These are phyloP conservation scores for Heliconius hewitsoni DNA, from an alignment of 1,140 invertebrate genomes.

Conservation along the genomic window DNA sequence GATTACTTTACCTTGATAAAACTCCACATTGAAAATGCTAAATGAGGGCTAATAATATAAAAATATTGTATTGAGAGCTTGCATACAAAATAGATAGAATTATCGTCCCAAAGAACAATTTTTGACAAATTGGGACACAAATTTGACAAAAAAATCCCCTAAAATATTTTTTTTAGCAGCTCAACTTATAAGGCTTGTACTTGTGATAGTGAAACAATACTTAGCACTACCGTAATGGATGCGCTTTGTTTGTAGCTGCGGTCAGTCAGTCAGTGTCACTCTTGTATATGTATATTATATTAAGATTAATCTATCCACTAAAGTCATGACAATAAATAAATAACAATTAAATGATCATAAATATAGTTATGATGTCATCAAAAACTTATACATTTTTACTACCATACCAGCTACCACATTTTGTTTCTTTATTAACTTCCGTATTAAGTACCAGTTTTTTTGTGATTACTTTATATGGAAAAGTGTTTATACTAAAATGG, in stretches of 20 bases:
- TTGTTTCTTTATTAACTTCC: slow-evolving; percentile 5
- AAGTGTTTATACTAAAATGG: slow-evolving; percentile 6
- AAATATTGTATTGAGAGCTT: background rate
- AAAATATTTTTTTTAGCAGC: background rate
- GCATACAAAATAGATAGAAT: no score
- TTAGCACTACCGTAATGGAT: no score
- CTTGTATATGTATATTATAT: background rate
- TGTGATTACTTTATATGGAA: slow-evolving; percentile 13
- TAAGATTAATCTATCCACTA: background rate
- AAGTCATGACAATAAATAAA: background rate
- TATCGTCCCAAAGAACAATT: no score
- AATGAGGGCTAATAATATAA: background rate
- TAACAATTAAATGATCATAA: background rate
- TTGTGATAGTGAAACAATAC: background rate
- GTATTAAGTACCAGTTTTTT: slow-evolving; percentile 16
- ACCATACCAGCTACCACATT: background rate
- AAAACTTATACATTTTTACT: background rate
- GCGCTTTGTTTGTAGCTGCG: no score
- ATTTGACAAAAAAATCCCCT: no score
- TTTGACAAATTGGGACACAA: no score
- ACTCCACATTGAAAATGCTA: background rate
- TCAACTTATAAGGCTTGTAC: background rate
- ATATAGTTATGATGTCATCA: background rate
- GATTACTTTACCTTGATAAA: slow-evolving; percentile 25
- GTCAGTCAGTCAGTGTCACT: background rate